Percentiles rank a stretch among this genome's conserved stretches.
Conservation (phyloP, 2,797 vertebrate genomes). For the Falco rusticolus region DNA sequence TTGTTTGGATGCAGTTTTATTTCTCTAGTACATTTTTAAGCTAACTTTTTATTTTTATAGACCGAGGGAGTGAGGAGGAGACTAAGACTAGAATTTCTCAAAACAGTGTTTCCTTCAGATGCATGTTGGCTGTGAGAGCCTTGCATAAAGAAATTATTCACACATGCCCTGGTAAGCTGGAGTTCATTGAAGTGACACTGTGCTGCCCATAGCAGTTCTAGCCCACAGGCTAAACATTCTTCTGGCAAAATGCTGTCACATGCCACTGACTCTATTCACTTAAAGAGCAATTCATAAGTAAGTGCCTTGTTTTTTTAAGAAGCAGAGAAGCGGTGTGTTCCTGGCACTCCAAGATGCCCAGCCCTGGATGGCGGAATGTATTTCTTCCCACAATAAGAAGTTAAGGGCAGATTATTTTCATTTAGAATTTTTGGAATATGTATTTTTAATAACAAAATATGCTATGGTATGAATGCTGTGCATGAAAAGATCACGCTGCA, state of each 20-base stretch:
- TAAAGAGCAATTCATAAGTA: conserved; percentile 50
- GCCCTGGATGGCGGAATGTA: neutral
- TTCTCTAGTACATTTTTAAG: conserved; percentile 55
- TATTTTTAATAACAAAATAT: neutral
- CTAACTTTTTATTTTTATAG: conserved; percentile 50
- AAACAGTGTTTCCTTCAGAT: conserved; percentile 36
- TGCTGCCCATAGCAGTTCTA: conserved; percentile 33
- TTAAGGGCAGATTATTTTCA: neutral
- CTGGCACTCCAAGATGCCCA: neutral
- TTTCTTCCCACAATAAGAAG: neutral
- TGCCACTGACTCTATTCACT: conserved; percentile 13
- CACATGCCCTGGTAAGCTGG: conserved; percentile 7
- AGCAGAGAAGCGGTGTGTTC: neutral
- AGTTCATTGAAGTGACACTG: conserved; percentile 59
- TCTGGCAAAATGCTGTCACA: conserved; percentile 32
- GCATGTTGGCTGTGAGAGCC: neutral
- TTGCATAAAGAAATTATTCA: conserved; percentile 68
- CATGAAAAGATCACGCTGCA: neutral
- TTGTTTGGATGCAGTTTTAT: conserved; percentile 53
- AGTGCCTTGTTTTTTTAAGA: neutral
- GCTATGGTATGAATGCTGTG: neutral
- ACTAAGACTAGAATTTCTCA: conserved; percentile 2
- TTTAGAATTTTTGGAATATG: neutral
- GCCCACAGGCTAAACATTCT: conserved; percentile 53
- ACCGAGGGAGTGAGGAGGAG: neutral